phyloP scores from a whole-genome alignment of 2,888 invertebrate species.

The Dolichomitus sp. region DNA sequence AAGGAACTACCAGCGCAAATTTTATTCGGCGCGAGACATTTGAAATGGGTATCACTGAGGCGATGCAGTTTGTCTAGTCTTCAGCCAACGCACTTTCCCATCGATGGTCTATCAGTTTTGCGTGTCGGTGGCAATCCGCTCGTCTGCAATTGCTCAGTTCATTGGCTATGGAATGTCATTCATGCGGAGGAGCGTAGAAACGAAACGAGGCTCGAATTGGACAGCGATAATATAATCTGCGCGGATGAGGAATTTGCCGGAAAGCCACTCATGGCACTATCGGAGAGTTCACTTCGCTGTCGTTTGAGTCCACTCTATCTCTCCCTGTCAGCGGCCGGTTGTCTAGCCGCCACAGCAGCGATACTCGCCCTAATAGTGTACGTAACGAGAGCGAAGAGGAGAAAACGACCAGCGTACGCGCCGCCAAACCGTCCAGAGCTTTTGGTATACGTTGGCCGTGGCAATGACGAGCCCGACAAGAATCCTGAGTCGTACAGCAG shows the following conservation, averaged over 20 bases:
- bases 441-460: conserved; percentile 83
- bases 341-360: conserved; percentile 80
- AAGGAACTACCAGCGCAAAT: conserved; percentile 92
- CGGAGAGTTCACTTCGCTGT: conserved; percentile 82
- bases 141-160: conserved; percentile 94
- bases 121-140: conserved; percentile 94
- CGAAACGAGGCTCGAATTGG: conserved; percentile 83
- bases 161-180: conserved; percentile 94
- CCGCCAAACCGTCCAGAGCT: conserved; percentile 83
- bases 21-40: conserved; percentile 94
- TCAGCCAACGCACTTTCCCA: conserved; percentile 93
- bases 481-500: conserved; percentile 81
- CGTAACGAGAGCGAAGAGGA: conserved; percentile 80
- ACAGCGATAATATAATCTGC: conserved; percentile 82
- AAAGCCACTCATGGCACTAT: conserved; percentile 80
- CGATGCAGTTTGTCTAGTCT: conserved; percentile 92
- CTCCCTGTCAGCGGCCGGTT: conserved; percentile 83
- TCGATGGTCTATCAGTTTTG: conserved; percentile 92
- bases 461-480: conserved; percentile 79
- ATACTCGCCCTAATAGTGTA: conserved; percentile 83
- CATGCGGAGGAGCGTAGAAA: conserved; percentile 84
- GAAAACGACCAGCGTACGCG: conserved; percentile 80
- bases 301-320: conserved; percentile 82
- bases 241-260: conserved; percentile 83
- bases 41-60: conserved; percentile 91